Base-by-base conservation (phyloP, 2,797 vertebrate genomes). In the Graptemys geographica region DNA sequence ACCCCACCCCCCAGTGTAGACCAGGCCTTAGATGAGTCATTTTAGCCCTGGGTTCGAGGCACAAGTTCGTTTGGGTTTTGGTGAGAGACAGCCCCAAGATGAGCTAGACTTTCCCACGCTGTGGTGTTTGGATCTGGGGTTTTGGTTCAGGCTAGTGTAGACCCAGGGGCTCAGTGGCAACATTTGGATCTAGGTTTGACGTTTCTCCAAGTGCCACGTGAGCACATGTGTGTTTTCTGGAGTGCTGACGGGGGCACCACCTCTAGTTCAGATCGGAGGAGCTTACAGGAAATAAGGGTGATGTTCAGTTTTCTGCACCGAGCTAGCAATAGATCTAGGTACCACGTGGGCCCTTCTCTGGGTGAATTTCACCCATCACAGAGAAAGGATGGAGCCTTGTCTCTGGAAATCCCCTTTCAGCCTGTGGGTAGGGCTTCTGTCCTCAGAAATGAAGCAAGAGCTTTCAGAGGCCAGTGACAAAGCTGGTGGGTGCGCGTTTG, bases 401-500 rank as follows among this genome's bases (percentile, higher is more conserved):
- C 41, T 76, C 74, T 31, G 44, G 12, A 41, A 27, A 78, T 76
- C 44, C 74, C 74, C 74, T 47, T 28, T 76, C 27, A 47, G 25
- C 23, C 74, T 28, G 72, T 7, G n/a, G n/a, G 72, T 33, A 19
- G 15, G 33, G 62, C 15, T n/a, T 65, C 62, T 65, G n/a, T 27
- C 44, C 41, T 78, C 44, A 16, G 74, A 49, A 47, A 78, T 49
- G 28, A 49, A 47, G 44, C 27, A 27, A 9, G 25, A 9, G 12
- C 74, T 31, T 49, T 78, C 23, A 28, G 13, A n/a, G 37, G 28
- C 18, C 31, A n/a, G 76, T 0, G 2, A 18, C 33, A 62, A 62
- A 83, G 37, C 59, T 37, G 81, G 44, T 55, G 21, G 9, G 27
- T 33, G 1, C 0, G 0, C 0, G 0, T 59, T 4, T 44, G 78